Evolutionary conservation across 2,888 invertebrate genomes (phyloP), one percentile per base, ranked within the genome.

Genomic region (Monopis laevigella): DNA sequence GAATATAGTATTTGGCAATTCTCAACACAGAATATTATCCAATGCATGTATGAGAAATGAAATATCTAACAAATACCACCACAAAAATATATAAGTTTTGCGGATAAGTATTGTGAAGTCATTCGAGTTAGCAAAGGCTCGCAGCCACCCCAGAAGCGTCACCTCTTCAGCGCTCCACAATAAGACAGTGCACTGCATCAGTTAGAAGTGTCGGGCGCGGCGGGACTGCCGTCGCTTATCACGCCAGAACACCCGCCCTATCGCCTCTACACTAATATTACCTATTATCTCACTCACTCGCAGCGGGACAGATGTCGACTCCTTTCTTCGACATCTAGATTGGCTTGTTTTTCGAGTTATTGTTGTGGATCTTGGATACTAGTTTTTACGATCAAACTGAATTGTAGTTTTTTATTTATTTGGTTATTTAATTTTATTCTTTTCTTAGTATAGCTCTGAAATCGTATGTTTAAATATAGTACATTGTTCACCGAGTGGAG

Each of bases 191-290:
- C 34, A 16, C 7, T 29, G 29, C 32, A 32, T 32, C 32, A 17
- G 32, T 32, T 16, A 13, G 32, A 17, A 24, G 11, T 2, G 24
- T 3, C 13, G 16, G 40, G 40, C 36, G 36, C 42, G 42, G 27
- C 28, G 40, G 34, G 40, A 17, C 39, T 17, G 18, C 26, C 27
- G 12, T 30, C 13, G 21, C 44, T 43, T 48, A 48, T 48, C 48
- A 14, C 34, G 11, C 27, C 16, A 43, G 32, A 30, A 42, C 48
- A 48, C 39, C 44, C 47, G 43, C 41, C 44, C 43, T 48, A 46
- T 48, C 46, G 24, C 30, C 16, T n/a, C n/a, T n/a, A 29, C 29
- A 32, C 32, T 32, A 32, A 32, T 32, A 32, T 32, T 32, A 32
- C n/a, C n/a, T 19, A 35, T 11, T n/a, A 13, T 35, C 35, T 13